A percentile compares a stretch with the other conserved stretches of the same genome.
Conservation (phyloP, 2,797 vertebrate genomes). For the Coranthus polyacanthus region DNA sequence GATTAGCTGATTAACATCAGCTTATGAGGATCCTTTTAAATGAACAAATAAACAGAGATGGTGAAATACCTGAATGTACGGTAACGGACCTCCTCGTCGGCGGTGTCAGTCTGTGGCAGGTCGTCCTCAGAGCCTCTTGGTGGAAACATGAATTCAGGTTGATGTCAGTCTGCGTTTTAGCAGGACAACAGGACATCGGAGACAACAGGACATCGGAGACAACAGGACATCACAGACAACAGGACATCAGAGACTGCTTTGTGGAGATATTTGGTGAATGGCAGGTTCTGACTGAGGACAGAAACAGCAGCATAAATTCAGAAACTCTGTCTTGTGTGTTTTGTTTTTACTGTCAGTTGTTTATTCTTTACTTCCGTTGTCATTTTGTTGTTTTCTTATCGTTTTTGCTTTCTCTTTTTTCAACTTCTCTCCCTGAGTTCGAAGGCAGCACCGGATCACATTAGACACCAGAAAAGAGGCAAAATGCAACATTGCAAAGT, state of each 20-base stretch:
- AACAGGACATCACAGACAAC: too few species aligned
- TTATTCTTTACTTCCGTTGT: conserved; percentile 1
- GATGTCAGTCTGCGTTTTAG: conserved; percentile 5
- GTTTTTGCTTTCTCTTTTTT: not conserved
- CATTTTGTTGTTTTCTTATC: too few species aligned
- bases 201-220: too few species aligned
- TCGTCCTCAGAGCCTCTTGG: conserved; percentile 3
- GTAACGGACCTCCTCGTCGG: not conserved
- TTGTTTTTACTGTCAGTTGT: not conserved
- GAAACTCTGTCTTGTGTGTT: not conserved
- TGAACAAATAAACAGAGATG: too few species aligned
- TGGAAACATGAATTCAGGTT: conserved; percentile 16
- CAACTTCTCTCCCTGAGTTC: conserved; percentile 1
- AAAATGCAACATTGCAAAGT: too few species aligned
- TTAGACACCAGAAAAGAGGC: too few species aligned
- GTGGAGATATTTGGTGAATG: not conserved
- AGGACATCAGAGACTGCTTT: not conserved
- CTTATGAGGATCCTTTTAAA: too few species aligned
- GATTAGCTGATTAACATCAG: too few species aligned
- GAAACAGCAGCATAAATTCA: conserved; percentile 1
- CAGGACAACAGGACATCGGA: too few species aligned
- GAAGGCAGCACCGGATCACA: too few species aligned
- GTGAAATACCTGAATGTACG: conserved; percentile 4
- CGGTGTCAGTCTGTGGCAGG: not conserved
- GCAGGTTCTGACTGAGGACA: conserved; percentile 20